Evolutionary conservation across 1,140 invertebrate species (phyloP).

Genomic region (Calliphora vicina): DNA sequence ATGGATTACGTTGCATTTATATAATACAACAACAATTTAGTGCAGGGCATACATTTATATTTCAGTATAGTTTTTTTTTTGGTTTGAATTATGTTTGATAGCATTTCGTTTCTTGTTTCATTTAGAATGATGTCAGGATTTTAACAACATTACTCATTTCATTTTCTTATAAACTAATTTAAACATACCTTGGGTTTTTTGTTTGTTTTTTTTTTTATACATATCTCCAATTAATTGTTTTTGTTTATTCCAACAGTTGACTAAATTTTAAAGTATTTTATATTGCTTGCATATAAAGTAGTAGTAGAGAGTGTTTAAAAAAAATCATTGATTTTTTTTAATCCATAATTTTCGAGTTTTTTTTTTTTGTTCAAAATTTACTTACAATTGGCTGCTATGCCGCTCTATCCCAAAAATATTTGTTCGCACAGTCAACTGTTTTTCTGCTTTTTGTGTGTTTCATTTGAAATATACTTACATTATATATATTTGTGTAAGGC

Average conservation of each 20-base stretch:
- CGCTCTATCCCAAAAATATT: slow-evolving; percentile 3
- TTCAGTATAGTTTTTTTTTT: neutral
- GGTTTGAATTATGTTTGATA: neutral
- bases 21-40: neutral
- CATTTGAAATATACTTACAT: slow-evolving; percentile 5
- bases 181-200: neutral
- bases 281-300: slow-evolving; percentile 10
- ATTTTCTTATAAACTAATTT: neutral
- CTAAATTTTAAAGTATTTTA: neutral
- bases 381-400: slow-evolving; percentile 28
- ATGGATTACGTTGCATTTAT: slow-evolving; percentile 29
- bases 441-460: neutral
- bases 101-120: neutral
- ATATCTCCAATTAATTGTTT: neutral
- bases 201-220: neutral
- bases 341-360: neutral
- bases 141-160: neutral
- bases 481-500: neutral
- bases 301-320: neutral
- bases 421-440: neutral
- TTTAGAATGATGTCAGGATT: neutral
- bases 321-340: neutral
- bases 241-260: neutral
- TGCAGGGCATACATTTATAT: slow-evolving; percentile 31
- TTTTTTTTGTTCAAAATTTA: slow-evolving; percentile 17